Evolutionary conservation across 2,113 vertebrate genomes (phyloP).

Genomic region (Heterotis niloticus): DNA sequence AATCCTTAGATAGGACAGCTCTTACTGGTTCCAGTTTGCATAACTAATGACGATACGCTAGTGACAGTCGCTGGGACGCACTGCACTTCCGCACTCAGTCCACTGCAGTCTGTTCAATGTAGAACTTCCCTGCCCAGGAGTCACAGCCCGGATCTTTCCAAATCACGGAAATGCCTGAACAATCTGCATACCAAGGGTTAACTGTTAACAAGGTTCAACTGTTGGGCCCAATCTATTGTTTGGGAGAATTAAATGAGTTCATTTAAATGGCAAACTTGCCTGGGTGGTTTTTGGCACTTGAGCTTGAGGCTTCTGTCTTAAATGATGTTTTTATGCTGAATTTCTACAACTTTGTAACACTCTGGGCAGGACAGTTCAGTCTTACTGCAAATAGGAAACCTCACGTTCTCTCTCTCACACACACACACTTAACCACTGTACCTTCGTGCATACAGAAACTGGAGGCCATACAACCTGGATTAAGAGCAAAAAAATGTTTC

Average conservation of each 20-base stretch:
- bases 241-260: background rate
- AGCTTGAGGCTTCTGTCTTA: background rate
- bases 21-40: background rate
- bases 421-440: constrained; percentile 45
- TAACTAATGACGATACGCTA: background rate
- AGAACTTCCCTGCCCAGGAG: background rate
- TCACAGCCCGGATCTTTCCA: background rate
- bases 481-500: constrained; percentile 43
- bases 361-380: background rate
- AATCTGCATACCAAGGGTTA: too few species aligned
- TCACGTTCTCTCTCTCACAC: constrained; percentile 5
- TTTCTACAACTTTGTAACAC: background rate
- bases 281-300: background rate
- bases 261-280: background rate
- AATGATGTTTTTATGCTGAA: background rate
- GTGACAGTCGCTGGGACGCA: background rate
- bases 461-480: constrained; percentile 66
- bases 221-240: background rate
- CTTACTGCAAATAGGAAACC: background rate
- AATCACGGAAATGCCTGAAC: background rate
- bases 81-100: background rate
- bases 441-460: constrained; percentile 67
- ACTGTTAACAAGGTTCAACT: background rate
- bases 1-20: background rate
- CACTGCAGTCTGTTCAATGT: background rate